Percentiles rank a stretch among this genome's conserved stretches.
These are phyloP conservation scores for Allophyes oxyacanthae DNA, from an alignment of 2,888 invertebrate genomes.

Conservation along the genomic window DNA sequence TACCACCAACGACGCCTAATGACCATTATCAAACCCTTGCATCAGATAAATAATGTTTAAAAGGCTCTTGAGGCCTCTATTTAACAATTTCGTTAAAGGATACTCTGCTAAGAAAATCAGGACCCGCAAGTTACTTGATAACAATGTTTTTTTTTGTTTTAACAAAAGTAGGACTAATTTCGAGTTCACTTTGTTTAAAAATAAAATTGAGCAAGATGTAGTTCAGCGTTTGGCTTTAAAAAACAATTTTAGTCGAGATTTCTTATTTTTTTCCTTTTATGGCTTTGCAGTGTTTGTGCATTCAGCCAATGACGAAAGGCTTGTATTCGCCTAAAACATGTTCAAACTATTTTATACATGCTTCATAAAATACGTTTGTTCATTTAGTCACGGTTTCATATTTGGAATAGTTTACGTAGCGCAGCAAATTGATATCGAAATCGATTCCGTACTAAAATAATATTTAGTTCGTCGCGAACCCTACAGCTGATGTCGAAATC, in stretches of 20 bases:
- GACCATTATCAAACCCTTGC: constrained; percentile 53
- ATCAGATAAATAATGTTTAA: constrained; percentile 59
- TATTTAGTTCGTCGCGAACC: constrained; percentile 25
- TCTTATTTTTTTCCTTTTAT: too few species aligned
- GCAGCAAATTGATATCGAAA: constrained; percentile 11
- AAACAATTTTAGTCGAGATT: background rate
- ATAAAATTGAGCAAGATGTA: background rate
- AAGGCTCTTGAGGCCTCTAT: constrained; percentile 28
- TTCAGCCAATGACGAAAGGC: too few species aligned
- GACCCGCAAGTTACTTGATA: constrained; percentile 23
- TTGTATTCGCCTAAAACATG: background rate
- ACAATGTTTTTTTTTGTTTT: constrained; percentile 12
- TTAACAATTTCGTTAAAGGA: constrained; percentile 23
- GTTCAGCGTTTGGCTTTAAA: background rate
- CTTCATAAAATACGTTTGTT: background rate
- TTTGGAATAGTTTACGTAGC: background rate
- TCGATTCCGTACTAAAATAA: constrained; percentile 19
- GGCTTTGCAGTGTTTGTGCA: too few species aligned
- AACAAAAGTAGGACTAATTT: constrained; percentile 3
- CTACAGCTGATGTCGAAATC: constrained; percentile 52
- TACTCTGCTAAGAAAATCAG: constrained; percentile 34
- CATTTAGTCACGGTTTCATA: background rate
- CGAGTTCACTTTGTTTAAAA: constrained; percentile 3
- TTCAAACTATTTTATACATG: background rate
- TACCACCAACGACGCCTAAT: constrained; percentile 46